Percentiles rank a stretch among this genome's conserved stretches.
These are phyloP conservation scores for Eulemur rubriventer DNA, from an alignment of 2,797 vertebrate species.

Conservation along the genomic window DNA sequence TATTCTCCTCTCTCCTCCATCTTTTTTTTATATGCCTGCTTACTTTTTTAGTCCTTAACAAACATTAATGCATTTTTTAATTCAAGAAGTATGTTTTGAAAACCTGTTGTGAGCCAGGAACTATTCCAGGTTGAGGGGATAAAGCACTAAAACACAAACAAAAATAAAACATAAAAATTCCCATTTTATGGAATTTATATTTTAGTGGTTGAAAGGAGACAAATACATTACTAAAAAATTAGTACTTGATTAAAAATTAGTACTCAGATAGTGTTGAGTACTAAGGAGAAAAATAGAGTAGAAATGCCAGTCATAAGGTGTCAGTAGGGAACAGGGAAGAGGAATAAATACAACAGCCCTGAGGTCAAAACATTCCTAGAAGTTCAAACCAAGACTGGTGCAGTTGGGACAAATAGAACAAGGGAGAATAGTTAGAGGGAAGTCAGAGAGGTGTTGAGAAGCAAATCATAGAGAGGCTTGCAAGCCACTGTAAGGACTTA, in stretches of 20 bases:
- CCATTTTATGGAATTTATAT: neutral
- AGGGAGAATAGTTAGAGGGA: neutral
- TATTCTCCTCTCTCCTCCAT: neutral
- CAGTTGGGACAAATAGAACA: neutral
- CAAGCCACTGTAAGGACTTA: neutral
- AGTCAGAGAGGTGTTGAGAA: neutral
- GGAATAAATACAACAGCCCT: neutral
- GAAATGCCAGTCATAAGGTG: neutral
- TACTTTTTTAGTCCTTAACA: neutral
- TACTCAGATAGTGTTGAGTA: neutral
- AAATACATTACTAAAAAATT: neutral
- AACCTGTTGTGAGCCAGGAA: neutral
- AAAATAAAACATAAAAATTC: neutral
- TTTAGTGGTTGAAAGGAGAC: neutral
- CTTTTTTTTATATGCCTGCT: neutral
- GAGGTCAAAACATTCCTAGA: neutral
- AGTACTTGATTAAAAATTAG: neutral
- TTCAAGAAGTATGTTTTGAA: neutral
- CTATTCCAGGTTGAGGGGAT: neutral
- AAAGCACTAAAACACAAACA: neutral
- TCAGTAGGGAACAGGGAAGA: neutral
- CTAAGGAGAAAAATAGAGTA: neutral
- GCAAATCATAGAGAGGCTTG: neutral
- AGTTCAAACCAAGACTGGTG: neutral
- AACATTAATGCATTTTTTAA: neutral